Evolutionary conservation across 2,113 vertebrate species (phyloP).

Genomic region (Rhagologus leucostigma): DNA sequence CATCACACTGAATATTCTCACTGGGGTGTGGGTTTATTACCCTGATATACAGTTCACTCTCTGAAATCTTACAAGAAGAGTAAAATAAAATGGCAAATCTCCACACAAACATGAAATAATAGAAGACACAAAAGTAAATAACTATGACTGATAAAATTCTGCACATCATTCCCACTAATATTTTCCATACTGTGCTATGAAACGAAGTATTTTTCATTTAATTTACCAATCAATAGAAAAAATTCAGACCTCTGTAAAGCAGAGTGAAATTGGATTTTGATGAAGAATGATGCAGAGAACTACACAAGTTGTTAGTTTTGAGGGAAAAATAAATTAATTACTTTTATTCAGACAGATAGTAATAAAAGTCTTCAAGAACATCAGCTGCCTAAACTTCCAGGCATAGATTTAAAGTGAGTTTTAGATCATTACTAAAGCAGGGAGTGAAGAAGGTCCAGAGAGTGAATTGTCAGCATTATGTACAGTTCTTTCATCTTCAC

Average conservation of each 20-base stretch:
- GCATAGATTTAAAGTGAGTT: not conserved
- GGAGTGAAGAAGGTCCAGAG: not conserved
- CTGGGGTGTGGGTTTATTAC: not conserved
- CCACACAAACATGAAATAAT: not conserved
- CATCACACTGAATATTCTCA: not conserved
- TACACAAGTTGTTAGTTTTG: not conserved
- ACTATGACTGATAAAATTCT: not conserved
- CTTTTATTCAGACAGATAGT: not conserved
- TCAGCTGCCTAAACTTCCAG: not conserved
- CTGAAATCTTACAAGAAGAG: not conserved
- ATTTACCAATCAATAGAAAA: not conserved
- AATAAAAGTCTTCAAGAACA: not conserved
- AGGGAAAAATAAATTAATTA: not conserved
- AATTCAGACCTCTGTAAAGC: not conserved
- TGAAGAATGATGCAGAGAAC: not conserved
- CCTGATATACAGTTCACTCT: not conserved
- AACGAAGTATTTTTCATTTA: not conserved
- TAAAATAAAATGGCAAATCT: not conserved
- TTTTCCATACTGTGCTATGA: not conserved
- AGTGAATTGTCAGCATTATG: constrained; percentile 15
- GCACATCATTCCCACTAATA: not conserved
- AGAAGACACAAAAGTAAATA: not conserved
- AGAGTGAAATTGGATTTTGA: not conserved
- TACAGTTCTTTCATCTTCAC: not conserved
- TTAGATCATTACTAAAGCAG: not conserved